These are phyloP conservation scores for Hypsopygia costalis DNA, from an alignment of 2,888 invertebrate genomes.

Conservation along the genomic window DNA sequence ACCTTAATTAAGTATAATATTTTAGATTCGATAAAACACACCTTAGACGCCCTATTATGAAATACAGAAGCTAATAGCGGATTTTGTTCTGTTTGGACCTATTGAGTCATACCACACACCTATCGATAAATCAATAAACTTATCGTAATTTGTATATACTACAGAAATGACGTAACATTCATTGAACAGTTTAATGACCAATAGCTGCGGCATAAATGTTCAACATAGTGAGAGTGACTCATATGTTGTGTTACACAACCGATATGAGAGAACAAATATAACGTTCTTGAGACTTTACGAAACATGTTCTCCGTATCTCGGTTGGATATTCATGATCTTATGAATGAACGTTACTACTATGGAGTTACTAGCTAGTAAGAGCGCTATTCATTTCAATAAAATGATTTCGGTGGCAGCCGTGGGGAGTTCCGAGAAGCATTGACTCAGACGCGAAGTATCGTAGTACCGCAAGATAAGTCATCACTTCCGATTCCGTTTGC, in stretches of 20 bases:
- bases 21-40: too few relatives aligned
- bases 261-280: slow-evolving; percentile 42
- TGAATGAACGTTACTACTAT: slow-evolving; percentile 57
- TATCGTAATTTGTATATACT: slow-evolving; percentile 44
- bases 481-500: slow-evolving; percentile 48
- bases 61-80: too few relatives aligned
- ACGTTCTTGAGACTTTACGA: slow-evolving; percentile 30
- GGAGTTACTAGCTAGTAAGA: slow-evolving; percentile 32
- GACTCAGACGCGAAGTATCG: slow-evolving; percentile 30
- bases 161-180: slow-evolving; percentile 48
- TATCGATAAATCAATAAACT: slow-evolving; percentile 22
- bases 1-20: too few relatives aligned
- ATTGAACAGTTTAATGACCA: slow-evolving; percentile 52
- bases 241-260: slow-evolving; percentile 41
- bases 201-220: slow-evolving; percentile 38
- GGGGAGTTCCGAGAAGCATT: slow-evolving; percentile 38
- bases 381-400: slow-evolving; percentile 34
- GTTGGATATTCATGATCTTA: slow-evolving; percentile 44
- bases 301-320: slow-evolving; percentile 41
- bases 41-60: too few relatives aligned
- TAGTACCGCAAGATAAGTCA: slow-evolving; percentile 37
- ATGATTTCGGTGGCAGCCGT: slow-evolving; percentile 40
- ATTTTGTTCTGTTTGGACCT: slow-evolving; percentile 4
- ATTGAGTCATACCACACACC: slow-evolving; percentile 15
- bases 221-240: slow-evolving; percentile 39